These are phyloP conservation scores for Pseudochirops cupreus DNA, from an alignment of 2,797 vertebrate genomes.

Conservation along the genomic window DNA sequence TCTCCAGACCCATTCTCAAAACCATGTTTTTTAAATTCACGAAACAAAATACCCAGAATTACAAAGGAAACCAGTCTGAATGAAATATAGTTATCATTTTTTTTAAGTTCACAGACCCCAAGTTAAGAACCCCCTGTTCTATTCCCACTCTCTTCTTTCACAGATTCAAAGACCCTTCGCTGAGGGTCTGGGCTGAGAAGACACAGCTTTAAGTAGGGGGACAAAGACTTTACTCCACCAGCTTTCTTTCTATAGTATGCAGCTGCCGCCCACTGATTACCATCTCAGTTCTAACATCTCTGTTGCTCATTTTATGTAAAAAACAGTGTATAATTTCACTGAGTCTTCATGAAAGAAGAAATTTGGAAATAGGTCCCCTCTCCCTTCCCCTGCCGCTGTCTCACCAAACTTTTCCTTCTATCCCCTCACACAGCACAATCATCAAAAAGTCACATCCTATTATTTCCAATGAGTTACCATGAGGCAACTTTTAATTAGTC, in stretches of 20 bases:
- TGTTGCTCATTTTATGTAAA: neutral
- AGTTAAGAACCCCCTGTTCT: neutral
- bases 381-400: neutral
- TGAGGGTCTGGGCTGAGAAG: neutral
- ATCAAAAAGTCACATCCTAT: neutral
- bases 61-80: neutral
- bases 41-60: neutral
- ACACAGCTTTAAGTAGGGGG: neutral
- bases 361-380: neutral
- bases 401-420: neutral
- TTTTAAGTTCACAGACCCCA: neutral
- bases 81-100: neutral
- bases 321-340: neutral
- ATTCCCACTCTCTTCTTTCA: neutral
- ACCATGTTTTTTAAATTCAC: neutral
- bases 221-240: neutral
- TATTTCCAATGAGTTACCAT: neutral
- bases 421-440: neutral
- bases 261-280: neutral
- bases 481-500: constrained; percentile 17
- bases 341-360: neutral
- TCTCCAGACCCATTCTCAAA: neutral
- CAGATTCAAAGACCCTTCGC: neutral
- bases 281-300: neutral
- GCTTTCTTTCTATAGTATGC: neutral